Evolutionary conservation across 2,113 vertebrate species (phyloP), one percentile per base, ranked within the genome.

Genomic region (Ellobius talpinus): DNA sequence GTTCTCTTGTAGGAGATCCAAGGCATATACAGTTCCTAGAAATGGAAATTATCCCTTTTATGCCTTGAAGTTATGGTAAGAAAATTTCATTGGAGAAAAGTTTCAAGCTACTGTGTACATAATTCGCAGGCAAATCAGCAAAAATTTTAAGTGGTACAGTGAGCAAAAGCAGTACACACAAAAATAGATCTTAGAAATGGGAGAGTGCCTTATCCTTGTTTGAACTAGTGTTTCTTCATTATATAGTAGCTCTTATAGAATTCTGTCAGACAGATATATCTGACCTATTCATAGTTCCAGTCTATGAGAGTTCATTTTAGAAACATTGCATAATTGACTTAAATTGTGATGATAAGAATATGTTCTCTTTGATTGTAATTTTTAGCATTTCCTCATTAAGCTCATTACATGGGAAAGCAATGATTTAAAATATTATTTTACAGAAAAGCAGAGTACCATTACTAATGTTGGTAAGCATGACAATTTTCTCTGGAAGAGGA

Each of bases 51-150:
- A 45, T 29, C 77, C 16, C 36, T 89, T 63, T 73, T 2, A 68
- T 21, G 77, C 36, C 19, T 42, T 91, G 39, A 50, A 95, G 65
- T 79, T 78, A 33, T 5, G 9, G 5, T 82, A 42, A 90, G 50
- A 73, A 87, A 87, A 79, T 12, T 70, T 1, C 26, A 16, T 52
- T 65, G 50, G 58, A 70, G 42, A 55, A 88, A 94, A 73, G 23
- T 77, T 93, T 88, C 23, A 82, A 89, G 13, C 55, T 74, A 76
- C 36, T 74, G 39, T 91, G 58, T 86, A 88, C n/a, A 88, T 95
- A 63, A 92, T 66, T 87, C 90, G 12, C 66, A 77, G 50, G 26
- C 50, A 89, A 86, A 91, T 86, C 87, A 94, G 79, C 72, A 86
- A 90, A 96, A 68, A 76, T 70, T 66, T 74, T 72, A 55, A 92